Evolutionary conservation across 2,113 vertebrate genomes (phyloP), one percentile per base, ranked within the genome.

Genomic region (Tenrec ecaudatus): DNA sequence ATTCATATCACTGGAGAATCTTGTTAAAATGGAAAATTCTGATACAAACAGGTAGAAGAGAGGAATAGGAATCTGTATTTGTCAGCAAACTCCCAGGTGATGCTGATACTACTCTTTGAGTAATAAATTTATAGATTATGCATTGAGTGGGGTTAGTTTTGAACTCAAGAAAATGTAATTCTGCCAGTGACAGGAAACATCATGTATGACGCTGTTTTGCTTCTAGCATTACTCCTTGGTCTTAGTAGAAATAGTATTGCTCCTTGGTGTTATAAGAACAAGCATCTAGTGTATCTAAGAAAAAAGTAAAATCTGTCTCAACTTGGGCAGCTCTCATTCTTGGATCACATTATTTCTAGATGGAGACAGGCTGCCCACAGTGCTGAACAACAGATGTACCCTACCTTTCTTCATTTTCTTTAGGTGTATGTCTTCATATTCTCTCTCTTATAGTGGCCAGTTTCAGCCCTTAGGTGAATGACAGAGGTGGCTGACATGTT

Each of bases 111-210:
- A 79, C 17, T 40, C 17, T 86, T 83, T 33, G 2, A 27, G 27
- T 88, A 82, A 69, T 20, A 62, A n/a, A 27, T 17, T 69, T 80
- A 43, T 27, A 81, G 23, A 80, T 58, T 71, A 71, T 88, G 29
- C 79, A 75, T 82, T 88, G 22, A 77, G 43, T 14, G 38, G 38
- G 1, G 16, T 47, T 20, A 89, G 86, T 68, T 25, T 69, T 85
- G 15, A 92, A 57, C 19, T 76, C 14, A 27, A 64, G 83, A 88
- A 53, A 53, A 7, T 77, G 77, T 92, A 82, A 73, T 85, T 77
- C 11, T 92, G 14, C 10, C 17, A 77, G 3, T 58, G 66, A 82
- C 16, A 93, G 27, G 10, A 78, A 92, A 92, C 76, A 29, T 57
- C 8, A 2, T 43, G 19, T 82, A 20, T 77, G 25, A 82, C 11